These are phyloP conservation scores for Alfaro cultratus DNA, from an alignment of 2,797 vertebrate species.

Conservation along the genomic window DNA sequence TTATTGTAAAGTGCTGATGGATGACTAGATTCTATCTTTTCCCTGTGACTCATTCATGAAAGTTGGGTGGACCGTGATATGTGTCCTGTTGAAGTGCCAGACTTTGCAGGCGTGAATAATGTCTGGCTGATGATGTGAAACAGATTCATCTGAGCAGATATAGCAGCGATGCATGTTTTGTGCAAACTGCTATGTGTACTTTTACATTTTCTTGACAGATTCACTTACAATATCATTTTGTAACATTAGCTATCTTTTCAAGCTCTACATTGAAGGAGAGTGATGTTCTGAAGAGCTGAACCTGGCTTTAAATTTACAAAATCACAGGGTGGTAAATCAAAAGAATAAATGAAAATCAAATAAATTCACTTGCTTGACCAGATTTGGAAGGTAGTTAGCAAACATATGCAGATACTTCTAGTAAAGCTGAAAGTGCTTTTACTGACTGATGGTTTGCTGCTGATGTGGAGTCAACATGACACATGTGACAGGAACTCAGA, in stretches of 20 bases:
- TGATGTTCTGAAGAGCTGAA: too few relatives aligned
- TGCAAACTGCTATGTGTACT: slow-evolving; percentile 6
- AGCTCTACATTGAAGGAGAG: background rate
- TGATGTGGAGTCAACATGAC: slow-evolving; percentile 13
- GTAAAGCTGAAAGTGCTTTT: slow-evolving; percentile 1
- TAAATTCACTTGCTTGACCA: background rate
- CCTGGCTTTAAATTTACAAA: background rate
- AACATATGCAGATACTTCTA: slow-evolving; percentile 1
- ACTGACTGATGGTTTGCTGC: background rate
- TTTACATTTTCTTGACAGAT: slow-evolving; percentile 25
- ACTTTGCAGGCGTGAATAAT: slow-evolving; percentile 56
- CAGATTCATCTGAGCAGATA: slow-evolving; percentile 53
- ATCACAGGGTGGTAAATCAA: background rate
- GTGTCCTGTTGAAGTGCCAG: slow-evolving; percentile 43
- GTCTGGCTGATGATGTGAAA: slow-evolving; percentile 36
- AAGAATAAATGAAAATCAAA: slow-evolving; percentile 3
- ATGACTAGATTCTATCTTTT: slow-evolving; percentile 50
- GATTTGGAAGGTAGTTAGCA: background rate
- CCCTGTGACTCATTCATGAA: slow-evolving; percentile 44
- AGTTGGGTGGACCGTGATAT: slow-evolving; percentile 53
- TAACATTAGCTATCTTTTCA: slow-evolving; percentile 3
- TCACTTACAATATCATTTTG: slow-evolving; percentile 10
- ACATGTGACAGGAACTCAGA: slow-evolving; percentile 6
- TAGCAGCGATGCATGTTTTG: slow-evolving; percentile 30
- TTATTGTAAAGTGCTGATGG: slow-evolving; percentile 35